Evolutionary conservation across 1,140 invertebrate species (phyloP), one percentile per base, ranked within the genome.

Genomic region (Panagrolaimus sp.): DNA sequence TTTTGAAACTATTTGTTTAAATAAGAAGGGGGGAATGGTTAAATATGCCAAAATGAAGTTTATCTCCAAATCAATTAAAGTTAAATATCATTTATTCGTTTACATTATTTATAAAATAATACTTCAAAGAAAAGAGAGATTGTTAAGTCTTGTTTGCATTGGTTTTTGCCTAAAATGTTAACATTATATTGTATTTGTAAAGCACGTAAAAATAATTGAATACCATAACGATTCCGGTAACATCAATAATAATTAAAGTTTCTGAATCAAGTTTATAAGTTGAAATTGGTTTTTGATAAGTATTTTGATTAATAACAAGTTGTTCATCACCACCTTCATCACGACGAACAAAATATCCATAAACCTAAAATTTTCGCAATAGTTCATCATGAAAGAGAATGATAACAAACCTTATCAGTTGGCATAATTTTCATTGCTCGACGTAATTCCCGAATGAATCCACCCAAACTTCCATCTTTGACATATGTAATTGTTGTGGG

Each of bases 181-280:
- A n/a, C n/a, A n/a, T n/a, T n/a, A n/a, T n/a, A n/a, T n/a, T n/a
- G n/a, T n/a, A n/a, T n/a, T n/a, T n/a, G n/a, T n/a, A n/a, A n/a
- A n/a, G n/a, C n/a, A n/a, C n/a, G n/a, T n/a, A n/a, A n/a, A n/a
- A n/a, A n/a, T n/a, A n/a, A n/a, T n/a, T n/a, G n/a, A n/a, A n/a
- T n/a, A n/a, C n/a, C 73, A 76, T 73, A 8, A 73, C 71, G 64
- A 73, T 73, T 43, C 71, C 71, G 17, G 69, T 73, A 17, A 70
- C 44, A 58, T 73, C 71, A 43, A 73, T 52, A 66, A 73, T 71
- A 38, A 73, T 76, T 17, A 71, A 24, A 12, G 73, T 58, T 12
- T 71, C 71, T 21, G 32, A 17, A 24, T 72, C 46, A 62, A 73
- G 28, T 28, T 73, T 58, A 17, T 78, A 32, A 14, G 46, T 43